Percentiles rank a stretch among this genome's conserved stretches.
These are phyloP conservation scores for Carassius carassius DNA, from an alignment of 2,113 vertebrate genomes.

Conservation along the genomic window DNA sequence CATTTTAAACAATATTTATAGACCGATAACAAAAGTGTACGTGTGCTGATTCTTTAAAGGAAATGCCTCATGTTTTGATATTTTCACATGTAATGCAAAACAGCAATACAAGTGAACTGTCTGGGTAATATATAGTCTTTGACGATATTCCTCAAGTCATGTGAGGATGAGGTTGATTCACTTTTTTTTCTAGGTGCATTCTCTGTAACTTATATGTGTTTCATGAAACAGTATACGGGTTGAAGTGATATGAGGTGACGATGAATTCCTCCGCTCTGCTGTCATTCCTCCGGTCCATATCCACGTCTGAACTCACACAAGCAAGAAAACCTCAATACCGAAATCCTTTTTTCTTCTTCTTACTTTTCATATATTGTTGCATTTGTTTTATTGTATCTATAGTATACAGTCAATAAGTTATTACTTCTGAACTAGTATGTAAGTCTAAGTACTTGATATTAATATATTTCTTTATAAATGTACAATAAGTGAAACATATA, in stretches of 20 bases:
- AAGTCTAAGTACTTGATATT: conserved; percentile 78
- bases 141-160: background rate
- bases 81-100: too few relatives aligned
- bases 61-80: too few relatives aligned
- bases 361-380: conserved; percentile 64
- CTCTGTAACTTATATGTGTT: background rate
- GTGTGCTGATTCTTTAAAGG: background rate
- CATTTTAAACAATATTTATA: background rate
- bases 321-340: conserved; percentile 73
- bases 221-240: background rate
- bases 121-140: background rate
- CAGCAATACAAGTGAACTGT: background rate
- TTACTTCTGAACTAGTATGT: conserved; percentile 72
- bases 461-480: conserved; percentile 79
- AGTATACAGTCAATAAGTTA: conserved; percentile 73
- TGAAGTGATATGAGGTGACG: background rate
- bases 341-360: conserved; percentile 43
- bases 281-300: conserved; percentile 20
- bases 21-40: background rate
- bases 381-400: conserved; percentile 67
- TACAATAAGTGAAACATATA: conserved; percentile 70
- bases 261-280: background rate
- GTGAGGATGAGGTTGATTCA: background rate
- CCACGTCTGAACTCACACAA: conserved; percentile 39
- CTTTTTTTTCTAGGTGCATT: background rate